Conservation (phyloP, 2,113 vertebrate species). For the Notothenia coriiceps region DNA sequence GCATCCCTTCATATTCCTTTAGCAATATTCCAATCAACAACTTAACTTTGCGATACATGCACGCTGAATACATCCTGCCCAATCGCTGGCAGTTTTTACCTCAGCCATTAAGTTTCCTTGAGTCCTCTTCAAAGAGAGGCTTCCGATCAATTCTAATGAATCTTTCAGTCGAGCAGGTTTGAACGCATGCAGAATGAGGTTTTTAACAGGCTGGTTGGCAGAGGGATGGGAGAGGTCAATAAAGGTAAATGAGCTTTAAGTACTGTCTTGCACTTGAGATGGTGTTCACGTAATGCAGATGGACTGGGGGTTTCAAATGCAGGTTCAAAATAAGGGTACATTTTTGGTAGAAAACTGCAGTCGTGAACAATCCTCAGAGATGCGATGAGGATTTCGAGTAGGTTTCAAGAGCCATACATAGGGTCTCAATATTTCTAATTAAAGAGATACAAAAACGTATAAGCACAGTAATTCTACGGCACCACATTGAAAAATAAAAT, state of each 20-base stretch:
- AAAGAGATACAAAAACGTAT: not conserved
- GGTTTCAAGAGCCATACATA: not conserved
- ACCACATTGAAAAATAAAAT: constrained; percentile 35
- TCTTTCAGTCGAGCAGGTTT: constrained; percentile 75
- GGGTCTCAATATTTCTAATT: not conserved
- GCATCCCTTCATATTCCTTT: constrained; percentile 36
- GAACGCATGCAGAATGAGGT: constrained; percentile 71
- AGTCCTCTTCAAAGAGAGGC: constrained; percentile 77
- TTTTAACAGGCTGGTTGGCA: constrained; percentile 76
- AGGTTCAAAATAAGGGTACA: constrained; percentile 34
- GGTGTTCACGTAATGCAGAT: constrained; percentile 53
- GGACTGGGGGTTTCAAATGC: constrained; percentile 30
- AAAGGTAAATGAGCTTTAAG: constrained; percentile 78
- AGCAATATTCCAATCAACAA: constrained; percentile 66
- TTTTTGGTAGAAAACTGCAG: constrained; percentile 11
- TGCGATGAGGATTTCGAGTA: not conserved
- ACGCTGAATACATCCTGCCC: constrained; percentile 65
- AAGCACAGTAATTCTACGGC: constrained; percentile 28
- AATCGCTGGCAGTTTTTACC: constrained; percentile 65
- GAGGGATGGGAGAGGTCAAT: constrained; percentile 72
- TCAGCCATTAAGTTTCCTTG: constrained; percentile 76
- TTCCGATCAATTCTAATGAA: constrained; percentile 83
- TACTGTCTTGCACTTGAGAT: constrained; percentile 62
- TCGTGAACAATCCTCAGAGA: not conserved
- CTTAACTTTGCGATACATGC: constrained; percentile 74